phyloP scores from a whole-genome alignment of 2,113 vertebrate genomes.

The Tragelaphus buxtoni region DNA sequence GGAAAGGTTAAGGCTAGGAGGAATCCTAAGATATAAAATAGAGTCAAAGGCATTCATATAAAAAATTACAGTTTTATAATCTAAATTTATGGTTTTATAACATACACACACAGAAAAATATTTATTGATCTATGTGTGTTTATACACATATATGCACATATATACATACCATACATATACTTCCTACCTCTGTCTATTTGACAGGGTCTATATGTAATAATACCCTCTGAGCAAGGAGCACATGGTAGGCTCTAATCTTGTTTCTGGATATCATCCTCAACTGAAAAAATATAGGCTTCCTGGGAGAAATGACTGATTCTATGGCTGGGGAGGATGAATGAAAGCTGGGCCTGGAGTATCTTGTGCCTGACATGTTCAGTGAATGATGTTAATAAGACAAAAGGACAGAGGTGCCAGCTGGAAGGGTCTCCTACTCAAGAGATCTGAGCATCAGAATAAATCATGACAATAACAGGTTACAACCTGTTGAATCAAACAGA shows the following conservation, averaged over 20 bases:
- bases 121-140: neutral
- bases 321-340: neutral
- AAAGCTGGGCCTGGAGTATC: neutral
- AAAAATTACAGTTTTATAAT: neutral
- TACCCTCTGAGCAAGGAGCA: neutral
- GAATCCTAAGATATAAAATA: neutral
- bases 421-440: neutral
- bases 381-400: neutral
- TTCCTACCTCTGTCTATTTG: neutral
- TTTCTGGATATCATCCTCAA: neutral
- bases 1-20: neutral
- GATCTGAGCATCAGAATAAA: constrained; percentile 5
- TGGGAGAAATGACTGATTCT: neutral
- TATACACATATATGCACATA: neutral
- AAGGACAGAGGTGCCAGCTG: neutral
- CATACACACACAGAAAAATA: neutral
- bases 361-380: neutral
- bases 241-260: neutral
- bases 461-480: neutral
- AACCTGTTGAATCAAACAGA: neutral
- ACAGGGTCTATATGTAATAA: neutral
- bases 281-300: neutral
- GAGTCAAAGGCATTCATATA: neutral
- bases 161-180: neutral
- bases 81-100: neutral